Evolutionary conservation across 1,140 invertebrate genomes (phyloP).

Genomic region (Whitmania pigra): DNA sequence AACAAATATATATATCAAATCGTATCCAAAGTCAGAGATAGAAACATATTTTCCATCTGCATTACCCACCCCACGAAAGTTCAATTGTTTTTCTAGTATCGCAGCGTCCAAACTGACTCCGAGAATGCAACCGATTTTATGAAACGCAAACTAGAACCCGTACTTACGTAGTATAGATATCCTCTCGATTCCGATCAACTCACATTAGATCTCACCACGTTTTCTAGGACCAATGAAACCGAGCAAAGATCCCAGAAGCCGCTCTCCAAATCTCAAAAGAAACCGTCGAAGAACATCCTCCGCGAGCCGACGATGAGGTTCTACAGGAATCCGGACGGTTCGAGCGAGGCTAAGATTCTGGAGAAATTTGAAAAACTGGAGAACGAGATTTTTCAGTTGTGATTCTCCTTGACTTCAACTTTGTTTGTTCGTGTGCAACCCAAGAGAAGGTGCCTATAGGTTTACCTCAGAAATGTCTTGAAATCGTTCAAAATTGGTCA

Average conservation of each 20-base stretch:
- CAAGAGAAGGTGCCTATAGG: too few relatives aligned
- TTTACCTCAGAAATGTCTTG: too few relatives aligned
- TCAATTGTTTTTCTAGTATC: too few relatives aligned
- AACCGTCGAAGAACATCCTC: neutral
- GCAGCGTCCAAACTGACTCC: too few relatives aligned
- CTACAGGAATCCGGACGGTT: neutral
- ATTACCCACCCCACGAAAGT: too few relatives aligned
- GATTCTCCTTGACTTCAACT: neutral
- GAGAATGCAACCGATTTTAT: too few relatives aligned
- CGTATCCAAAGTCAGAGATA: too few relatives aligned
- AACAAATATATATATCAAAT: too few relatives aligned
- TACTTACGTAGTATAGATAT: too few relatives aligned
- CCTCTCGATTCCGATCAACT: neutral
- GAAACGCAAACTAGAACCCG: too few relatives aligned
- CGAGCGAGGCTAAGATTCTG: neutral
- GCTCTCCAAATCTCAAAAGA: neutral
- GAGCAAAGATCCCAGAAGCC: neutral
- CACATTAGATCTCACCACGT: neutral
- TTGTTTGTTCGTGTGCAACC: neutral
- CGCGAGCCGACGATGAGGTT: neutral
- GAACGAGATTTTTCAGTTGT: constrained; percentile 7
- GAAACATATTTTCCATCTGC: too few relatives aligned
- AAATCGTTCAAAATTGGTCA: neutral
- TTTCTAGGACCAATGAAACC: neutral
- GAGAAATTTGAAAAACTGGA: constrained; percentile 9